These are phyloP conservation scores for Drosophila merina DNA, from an alignment of 2,888 invertebrate species.

Conservation along the genomic window DNA sequence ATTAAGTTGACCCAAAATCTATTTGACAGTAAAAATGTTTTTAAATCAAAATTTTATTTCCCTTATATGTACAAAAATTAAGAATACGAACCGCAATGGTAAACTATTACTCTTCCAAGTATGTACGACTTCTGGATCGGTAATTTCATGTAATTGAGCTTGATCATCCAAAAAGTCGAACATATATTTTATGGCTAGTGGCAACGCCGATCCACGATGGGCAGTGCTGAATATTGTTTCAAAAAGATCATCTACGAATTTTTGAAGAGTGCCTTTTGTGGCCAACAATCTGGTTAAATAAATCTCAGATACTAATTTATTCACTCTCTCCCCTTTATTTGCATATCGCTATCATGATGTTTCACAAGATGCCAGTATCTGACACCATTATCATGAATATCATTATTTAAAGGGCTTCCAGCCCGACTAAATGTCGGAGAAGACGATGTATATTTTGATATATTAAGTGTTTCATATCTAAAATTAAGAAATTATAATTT, in stretches of 20 bases:
- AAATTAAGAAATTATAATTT: constrained; percentile 4
- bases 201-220: constrained; percentile 97
- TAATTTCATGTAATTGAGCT: constrained; percentile 96
- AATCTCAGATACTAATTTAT: constrained; percentile 99
- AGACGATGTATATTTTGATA: constrained; percentile 96
- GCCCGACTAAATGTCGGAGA: constrained; percentile 95
- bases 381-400: constrained; percentile 91
- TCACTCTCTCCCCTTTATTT: constrained; percentile 96
- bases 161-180: constrained; percentile 99
- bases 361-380: constrained; percentile 97
- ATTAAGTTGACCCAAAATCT: constrained; percentile 99
- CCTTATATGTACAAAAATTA: background rate
- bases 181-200: constrained; percentile 99
- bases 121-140: constrained; percentile 99
- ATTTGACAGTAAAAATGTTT: background rate
- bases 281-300: constrained; percentile 97
- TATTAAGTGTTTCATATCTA: constrained; percentile 91
- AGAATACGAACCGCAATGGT: constrained; percentile 87
- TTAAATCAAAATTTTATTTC: background rate
- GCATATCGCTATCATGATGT: constrained; percentile 96
- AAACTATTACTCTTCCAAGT: constrained; percentile 99
- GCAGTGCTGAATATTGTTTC: constrained; percentile 99
- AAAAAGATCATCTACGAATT: constrained; percentile 99
- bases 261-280: constrained; percentile 98
- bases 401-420: constrained; percentile 96